A percentile compares a stretch with the other conserved stretches of the same genome.
Conservation (phyloP, 2,888 invertebrate species). For the Ochropleura plecta region DNA sequence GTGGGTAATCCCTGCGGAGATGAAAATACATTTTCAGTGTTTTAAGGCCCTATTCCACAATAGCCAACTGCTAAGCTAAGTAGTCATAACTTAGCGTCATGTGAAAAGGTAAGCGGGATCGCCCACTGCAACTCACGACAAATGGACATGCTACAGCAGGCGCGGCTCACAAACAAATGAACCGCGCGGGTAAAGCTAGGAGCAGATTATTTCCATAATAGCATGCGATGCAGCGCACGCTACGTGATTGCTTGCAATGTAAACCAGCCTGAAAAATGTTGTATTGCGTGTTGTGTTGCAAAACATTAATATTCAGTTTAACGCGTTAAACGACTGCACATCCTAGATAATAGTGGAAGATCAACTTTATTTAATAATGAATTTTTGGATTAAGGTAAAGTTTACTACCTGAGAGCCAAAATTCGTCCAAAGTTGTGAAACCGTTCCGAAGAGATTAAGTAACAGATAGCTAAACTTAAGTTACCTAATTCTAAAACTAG, state of each 20-base stretch:
- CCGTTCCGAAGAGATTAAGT: background rate
- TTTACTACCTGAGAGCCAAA: background rate
- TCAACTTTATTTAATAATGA: background rate
- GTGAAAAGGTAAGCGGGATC: background rate
- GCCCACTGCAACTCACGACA: background rate
- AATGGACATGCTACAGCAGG: background rate
- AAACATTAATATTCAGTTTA: background rate
- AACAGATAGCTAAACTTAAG: background rate
- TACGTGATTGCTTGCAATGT: background rate
- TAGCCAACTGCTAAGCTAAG: background rate
- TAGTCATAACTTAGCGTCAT: background rate
- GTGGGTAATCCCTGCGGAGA: background rate
- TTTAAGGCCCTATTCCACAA: background rate
- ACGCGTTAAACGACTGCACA: background rate
- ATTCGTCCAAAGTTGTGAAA: background rate
- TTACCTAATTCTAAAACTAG: background rate
- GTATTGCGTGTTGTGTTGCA: background rate
- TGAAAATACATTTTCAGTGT: background rate
- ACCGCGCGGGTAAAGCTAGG: background rate
- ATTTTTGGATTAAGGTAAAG: background rate
- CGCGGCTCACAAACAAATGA: background rate
- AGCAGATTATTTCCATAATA: background rate
- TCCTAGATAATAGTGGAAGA: background rate
- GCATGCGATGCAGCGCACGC: background rate
- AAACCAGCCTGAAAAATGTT: background rate